These are phyloP conservation scores for Globia sparganii DNA, from an alignment of 2,888 invertebrate genomes.

Conservation along the genomic window DNA sequence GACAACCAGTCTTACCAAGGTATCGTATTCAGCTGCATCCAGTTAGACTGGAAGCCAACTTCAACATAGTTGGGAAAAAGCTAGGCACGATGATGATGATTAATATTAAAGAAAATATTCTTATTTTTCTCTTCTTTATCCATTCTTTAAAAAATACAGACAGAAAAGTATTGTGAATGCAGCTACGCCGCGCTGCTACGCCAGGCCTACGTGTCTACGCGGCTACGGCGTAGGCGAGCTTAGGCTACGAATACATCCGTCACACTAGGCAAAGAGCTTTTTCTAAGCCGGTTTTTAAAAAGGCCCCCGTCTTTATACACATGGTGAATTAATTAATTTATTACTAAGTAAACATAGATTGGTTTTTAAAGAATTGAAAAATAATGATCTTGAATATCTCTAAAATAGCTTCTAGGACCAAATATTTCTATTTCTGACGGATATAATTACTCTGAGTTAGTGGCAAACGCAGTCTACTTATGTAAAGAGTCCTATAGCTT, in stretches of 20 bases:
- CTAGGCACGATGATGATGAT: background rate
- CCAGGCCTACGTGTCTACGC: slow-evolving; percentile 1
- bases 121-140: too few relatives aligned
- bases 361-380: too few relatives aligned
- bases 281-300: background rate
- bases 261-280: background rate
- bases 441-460: background rate
- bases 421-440: background rate
- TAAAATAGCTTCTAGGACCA: background rate
- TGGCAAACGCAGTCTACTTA: background rate
- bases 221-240: background rate
- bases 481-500: background rate
- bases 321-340: background rate
- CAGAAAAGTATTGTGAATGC: background rate
- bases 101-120: background rate
- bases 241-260: background rate
- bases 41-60: too few relatives aligned
- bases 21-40: too few relatives aligned
- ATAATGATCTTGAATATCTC: background rate
- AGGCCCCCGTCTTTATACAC: background rate
- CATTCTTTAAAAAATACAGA: background rate
- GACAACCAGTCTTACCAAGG: background rate
- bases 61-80: background rate
- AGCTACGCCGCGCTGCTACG: background rate
- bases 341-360: too few relatives aligned